Base-by-base conservation (phyloP, 2,888 invertebrate genomes). In the Parnassius glacialis region DNA sequence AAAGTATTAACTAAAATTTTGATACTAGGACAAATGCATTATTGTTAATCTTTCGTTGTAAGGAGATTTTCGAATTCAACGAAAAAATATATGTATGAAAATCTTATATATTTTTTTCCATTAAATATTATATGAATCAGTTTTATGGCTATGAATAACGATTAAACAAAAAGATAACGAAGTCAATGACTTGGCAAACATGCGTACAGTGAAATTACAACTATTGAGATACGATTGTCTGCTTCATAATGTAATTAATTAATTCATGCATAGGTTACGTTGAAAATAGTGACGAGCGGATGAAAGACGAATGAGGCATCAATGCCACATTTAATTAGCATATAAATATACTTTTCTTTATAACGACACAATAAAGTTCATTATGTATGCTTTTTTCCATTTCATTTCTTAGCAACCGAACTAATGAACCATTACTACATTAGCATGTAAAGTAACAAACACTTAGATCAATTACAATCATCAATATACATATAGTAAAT, bases 151-250 rank as follows among this genome's bases (percentile, higher is more conserved):
- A 25, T 25, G 25, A 25, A 25, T 25, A 25, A 25, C 25, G 5
- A 5, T 25, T 47, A 48, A 57, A 57, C 16, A 16, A 16, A 16
- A 16, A 52, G 42, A 42, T 20, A 62, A 62, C 34, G 45, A 62
- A 62, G 50, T 16, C 58, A 57, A 58, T 58, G 62, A 62, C 58
- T 55, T 51, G 54, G 54, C 62, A 62, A 55, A 62, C 53, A 44
- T 55, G 45, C 51, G 42, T 43, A 51, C 48, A 45, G 51, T 54
- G 54, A 55, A 58, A 62, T 62, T 62, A 62, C 62, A 62, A 54
- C 62, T 59, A 62, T 62, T 55, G 58, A 58, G 51, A 51, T 44
- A 55, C 55, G 62, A 62, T 62, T 62, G 58, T 58, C 51, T 55
- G 62, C 62, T 58, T 58, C 48, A 55, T 62, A 62, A 62, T 58